Evolutionary conservation across 2,888 invertebrate genomes (phyloP), one percentile per base, ranked within the genome.

Genomic region (Apamea sordens): DNA sequence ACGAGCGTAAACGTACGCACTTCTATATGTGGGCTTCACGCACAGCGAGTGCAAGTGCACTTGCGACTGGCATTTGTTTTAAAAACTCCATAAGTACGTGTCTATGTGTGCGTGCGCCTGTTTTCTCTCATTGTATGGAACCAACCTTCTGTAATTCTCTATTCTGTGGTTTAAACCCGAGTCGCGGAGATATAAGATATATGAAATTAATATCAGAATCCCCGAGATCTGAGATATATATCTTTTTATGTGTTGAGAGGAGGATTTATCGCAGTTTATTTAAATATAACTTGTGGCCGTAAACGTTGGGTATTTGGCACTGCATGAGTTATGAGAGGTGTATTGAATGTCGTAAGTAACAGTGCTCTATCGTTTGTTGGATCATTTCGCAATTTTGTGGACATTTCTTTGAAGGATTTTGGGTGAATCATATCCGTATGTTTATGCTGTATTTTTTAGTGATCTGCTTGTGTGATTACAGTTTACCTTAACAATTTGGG

Each of bases 201-300:
- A 86, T 88, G 91, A 91, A 92, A 92, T 92, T 90, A 92, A 92
- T 92, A 92, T 92, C 88, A 84, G 89, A 91, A 89, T 89, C 85
- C 89, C 75, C 86, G 79, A 86, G 89, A 91, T 90, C 90, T 87
- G 84, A 88, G 92, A 91, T 92, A 89, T 92, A 89, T 90, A 91
- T 91, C 90, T 88, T 83, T 88, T 85, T 84, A 86, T 86, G 86
- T 86, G 89, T 87, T 89, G 89, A 86, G 83, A 88, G 88, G 76
- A 74, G 77, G 77, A 91, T 90, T 91, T 90, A 89, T 90, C 75
- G 85, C 71, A 85, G 73, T 89, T 90, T 90, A 86, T 87, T 88
- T 89, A 89, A 90, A 89, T 89, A 89, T 80, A 79, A 86, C 85
- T 89, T 86, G 83, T 82, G 78, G 79, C 76, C 82, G 80, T 88